A percentile compares a stretch with the other conserved stretches of the same genome.
These are phyloP conservation scores for Chaetorhynchus papuensis DNA, from an alignment of 2,113 vertebrate species.

Conservation along the genomic window DNA sequence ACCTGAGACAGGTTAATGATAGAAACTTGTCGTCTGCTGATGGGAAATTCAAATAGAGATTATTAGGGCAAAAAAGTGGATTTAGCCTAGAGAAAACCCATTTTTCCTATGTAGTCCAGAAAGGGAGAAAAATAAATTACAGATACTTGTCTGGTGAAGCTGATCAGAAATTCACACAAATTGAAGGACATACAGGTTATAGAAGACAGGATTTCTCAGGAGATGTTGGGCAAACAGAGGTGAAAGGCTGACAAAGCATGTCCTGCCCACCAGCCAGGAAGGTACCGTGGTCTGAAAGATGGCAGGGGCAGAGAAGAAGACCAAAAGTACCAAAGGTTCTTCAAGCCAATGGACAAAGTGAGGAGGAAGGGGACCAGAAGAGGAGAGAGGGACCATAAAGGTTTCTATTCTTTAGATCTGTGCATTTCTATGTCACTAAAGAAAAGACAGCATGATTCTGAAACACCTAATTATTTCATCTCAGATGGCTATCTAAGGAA, in stretches of 20 bases:
- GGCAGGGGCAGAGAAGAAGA: neutral
- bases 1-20: neutral
- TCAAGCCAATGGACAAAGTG: neutral
- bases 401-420: neutral
- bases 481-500: neutral
- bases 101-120: neutral
- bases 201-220: neutral
- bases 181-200: neutral
- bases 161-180: neutral
- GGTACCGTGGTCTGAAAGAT: neutral
- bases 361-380: neutral
- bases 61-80: neutral
- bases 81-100: neutral
- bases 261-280: neutral
- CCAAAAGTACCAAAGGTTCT: neutral
- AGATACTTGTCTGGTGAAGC: neutral
- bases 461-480: neutral
- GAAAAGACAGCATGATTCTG: neutral
- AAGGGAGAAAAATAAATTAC: neutral
- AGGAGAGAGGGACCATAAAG: neutral
- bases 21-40: neutral
- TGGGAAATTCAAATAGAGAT: neutral
- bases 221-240: neutral
- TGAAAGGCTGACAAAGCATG: fast-evolving
- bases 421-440: neutral